phyloP scores from a whole-genome alignment of 2,888 invertebrate species.

The Trichogramma dendrolimi region DNA sequence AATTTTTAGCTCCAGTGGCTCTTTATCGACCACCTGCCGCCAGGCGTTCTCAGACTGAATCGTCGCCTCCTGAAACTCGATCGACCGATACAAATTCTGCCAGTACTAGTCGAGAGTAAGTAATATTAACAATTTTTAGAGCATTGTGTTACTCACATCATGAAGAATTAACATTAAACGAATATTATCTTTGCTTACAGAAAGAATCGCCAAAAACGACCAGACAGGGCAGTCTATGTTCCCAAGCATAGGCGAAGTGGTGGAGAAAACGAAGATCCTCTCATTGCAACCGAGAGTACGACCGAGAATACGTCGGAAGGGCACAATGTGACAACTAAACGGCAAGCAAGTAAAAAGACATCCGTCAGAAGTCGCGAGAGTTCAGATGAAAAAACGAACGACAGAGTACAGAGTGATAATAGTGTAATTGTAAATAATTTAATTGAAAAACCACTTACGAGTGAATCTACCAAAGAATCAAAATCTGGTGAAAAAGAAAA shows the following conservation, averaged over 20 bases:
- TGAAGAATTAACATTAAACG: not conserved
- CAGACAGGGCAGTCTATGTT: slow-evolving; percentile 76
- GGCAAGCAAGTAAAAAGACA: no score
- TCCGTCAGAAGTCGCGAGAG: no score
- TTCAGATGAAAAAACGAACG: no score
- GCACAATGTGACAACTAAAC: no score
- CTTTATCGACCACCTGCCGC: slow-evolving; percentile 57
- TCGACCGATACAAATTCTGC: slow-evolving; percentile 17
- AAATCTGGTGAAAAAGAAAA: no score
- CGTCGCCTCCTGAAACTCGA: slow-evolving; percentile 21
- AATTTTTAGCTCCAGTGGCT: slow-evolving; percentile 41
- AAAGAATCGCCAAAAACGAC: slow-evolving; percentile 55
- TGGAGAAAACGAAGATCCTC: slow-evolving; percentile 40
- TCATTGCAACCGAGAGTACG: no score
- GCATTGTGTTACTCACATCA: slow-evolving; percentile 3
- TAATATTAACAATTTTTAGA: not conserved
- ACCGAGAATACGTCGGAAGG: no score
- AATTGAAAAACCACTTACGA: no score
- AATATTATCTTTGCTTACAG: slow-evolving; percentile 26
- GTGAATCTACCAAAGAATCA: no score
- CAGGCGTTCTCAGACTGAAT: slow-evolving; percentile 42
- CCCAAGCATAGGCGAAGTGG: slow-evolving; percentile 63
- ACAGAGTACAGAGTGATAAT: no score
- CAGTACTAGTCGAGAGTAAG: slow-evolving; percentile 26
- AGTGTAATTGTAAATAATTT: no score